A percentile compares a stretch with the other conserved stretches of the same genome.
phyloP scores from a whole-genome alignment of 2,113 vertebrate species.

The Isichthys henryi region DNA sequence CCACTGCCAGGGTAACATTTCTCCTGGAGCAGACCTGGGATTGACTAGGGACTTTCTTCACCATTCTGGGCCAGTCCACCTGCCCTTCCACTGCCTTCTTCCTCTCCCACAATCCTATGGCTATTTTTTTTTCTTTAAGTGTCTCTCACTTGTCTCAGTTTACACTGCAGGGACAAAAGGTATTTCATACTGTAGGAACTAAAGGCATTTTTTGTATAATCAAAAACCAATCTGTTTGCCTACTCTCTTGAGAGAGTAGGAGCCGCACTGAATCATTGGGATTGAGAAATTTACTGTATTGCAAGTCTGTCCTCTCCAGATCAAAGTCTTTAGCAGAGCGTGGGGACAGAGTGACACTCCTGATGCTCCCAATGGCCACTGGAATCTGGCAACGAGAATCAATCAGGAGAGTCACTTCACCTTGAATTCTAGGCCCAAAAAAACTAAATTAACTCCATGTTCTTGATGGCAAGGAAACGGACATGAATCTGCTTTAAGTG shows the following conservation, averaged over 20 bases:
- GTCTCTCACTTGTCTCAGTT: conserved; percentile 13
- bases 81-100: conserved; percentile 12
- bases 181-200: conserved; percentile 16
- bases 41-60: not conserved
- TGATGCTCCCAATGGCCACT: not conserved
- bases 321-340: not conserved
- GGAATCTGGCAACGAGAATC: not conserved
- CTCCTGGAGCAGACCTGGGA: not conserved
- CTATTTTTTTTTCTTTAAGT: not conserved
- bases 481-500: not conserved
- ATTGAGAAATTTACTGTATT: conserved; percentile 19
- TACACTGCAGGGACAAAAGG: conserved; percentile 14
- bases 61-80: not conserved
- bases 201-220: conserved; percentile 19
- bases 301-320: not conserved
- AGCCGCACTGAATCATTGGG: conserved; percentile 16
- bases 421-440: not conserved
- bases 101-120: not conserved
- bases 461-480: not conserved
- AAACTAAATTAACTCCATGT: not conserved
- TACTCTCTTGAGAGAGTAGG: conserved; percentile 14
- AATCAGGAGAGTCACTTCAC: not conserved
- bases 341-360: not conserved
- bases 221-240: conserved; percentile 22
- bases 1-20: conserved; percentile 13